Conservation (phyloP, 2,113 vertebrate species). For the Bos javanicus region DNA sequence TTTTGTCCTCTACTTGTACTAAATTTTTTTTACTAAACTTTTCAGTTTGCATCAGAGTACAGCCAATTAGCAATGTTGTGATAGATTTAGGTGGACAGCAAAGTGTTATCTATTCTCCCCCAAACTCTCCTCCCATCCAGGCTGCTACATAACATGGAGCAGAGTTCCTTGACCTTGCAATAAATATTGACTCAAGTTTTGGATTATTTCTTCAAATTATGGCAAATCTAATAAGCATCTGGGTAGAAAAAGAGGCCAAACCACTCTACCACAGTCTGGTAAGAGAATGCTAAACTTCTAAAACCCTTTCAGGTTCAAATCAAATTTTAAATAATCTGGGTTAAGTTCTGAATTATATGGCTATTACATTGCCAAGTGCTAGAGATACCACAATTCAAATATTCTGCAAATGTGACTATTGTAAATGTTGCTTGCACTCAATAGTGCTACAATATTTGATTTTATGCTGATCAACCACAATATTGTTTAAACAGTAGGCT, state of each 20-base stretch:
- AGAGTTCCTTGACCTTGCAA: neutral
- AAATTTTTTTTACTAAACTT: neutral
- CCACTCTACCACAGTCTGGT: neutral
- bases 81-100: neutral
- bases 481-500: constrained; percentile 68
- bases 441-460: constrained; percentile 39
- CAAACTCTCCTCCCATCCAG: neutral
- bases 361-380: constrained; percentile 12
- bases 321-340: constrained; percentile 55
- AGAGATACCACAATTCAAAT: constrained; percentile 54
- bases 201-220: constrained; percentile 61
- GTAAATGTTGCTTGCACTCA: constrained; percentile 27
- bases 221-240: constrained; percentile 38
- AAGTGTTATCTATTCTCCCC: neutral
- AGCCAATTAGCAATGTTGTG: neutral
- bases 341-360: constrained; percentile 54
- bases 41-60: neutral
- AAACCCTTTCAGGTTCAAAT: constrained; percentile 55
- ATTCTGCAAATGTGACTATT: constrained; percentile 54
- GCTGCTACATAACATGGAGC: neutral
- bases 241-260: constrained; percentile 31
- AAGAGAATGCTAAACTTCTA: constrained; percentile 33
- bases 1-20: constrained; percentile 56
- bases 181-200: constrained; percentile 54
- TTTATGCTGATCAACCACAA: constrained; percentile 59